Evolutionary conservation across 2,888 invertebrate species (phyloP).

Genomic region (Scaptomyza reducta): DNA sequence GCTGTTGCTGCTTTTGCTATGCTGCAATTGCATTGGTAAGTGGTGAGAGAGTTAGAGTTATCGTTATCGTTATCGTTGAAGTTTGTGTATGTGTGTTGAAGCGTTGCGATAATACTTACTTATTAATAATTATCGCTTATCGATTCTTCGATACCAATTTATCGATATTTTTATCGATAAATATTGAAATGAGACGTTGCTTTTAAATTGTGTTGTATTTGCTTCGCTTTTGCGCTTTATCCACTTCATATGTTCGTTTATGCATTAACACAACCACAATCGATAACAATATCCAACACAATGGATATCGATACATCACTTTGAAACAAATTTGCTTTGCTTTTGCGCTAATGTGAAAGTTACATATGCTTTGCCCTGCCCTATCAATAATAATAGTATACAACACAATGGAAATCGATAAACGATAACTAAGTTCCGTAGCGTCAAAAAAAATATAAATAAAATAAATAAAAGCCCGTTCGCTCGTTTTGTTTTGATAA

Average conservation of each 20-base stretch:
- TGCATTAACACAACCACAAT: conserved; percentile 16
- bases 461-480: no score
- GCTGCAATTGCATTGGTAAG: conserved; percentile 83
- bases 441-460: no score
- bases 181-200: not conserved
- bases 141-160: not conserved
- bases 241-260: not conserved
- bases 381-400: conserved; percentile 6
- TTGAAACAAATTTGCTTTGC: conserved; percentile 2
- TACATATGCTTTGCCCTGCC: conserved; percentile 20
- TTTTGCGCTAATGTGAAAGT: conserved; percentile 10
- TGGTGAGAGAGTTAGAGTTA: conserved; percentile 16
- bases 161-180: not conserved
- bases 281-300: conserved; percentile 7
- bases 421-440: conserved; percentile 14
- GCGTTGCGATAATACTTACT: conserved; percentile 8
- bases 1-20: conserved; percentile 74
- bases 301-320: not conserved
- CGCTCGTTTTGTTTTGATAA: not conserved
- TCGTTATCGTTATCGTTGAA: not conserved
- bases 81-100: conserved; percentile 2
- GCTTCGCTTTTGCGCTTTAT: conserved; percentile 4
- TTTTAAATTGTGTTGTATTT: not conserved
- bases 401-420: conserved; percentile 4
- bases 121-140: conserved; percentile 3